Evolutionary conservation across 2,888 invertebrate genomes (phyloP), one percentile per base, ranked within the genome.

Genomic region (Synanthedon vespiformis): DNA sequence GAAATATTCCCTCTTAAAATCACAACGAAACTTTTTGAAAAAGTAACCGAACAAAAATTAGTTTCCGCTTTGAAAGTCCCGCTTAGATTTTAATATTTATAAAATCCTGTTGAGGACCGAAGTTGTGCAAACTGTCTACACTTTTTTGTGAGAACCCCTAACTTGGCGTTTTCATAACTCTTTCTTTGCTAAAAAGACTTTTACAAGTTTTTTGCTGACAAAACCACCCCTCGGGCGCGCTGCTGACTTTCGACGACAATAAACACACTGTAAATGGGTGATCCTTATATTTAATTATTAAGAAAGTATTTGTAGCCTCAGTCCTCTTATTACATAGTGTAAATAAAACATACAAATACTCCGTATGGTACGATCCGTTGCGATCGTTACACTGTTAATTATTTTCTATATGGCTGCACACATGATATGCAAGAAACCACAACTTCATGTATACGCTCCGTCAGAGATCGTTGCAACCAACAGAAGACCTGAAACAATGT

Each of bases 141-240:
- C 61, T 74, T 80, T 80, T 80, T 77, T 75, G 67, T 63, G 62
- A 62, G 62, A 70, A 72, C 72, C 77, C 75, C 62, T 74, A 83
- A 84, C 72, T 84, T 80, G 67, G 72, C 76, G 70, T 77, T 83
- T 82, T 82, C 77, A 79, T 79, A 84, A 84, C 81, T 83, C 82
- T 75, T 78, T 76, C 72, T 73, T 78, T 73, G 69, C 67, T 66
- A 63, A 65, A 62, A 67, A 68, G 77, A 77, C 72, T 80, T 79
- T 75, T 69, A 72, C 72, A 80, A 83, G 77, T 80, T 80, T 82
- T 70, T 62, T 59, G 77, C 77, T 80, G 79, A 80, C 74, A 70
- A 68, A 74, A 73, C 74, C 72, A 65, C 22, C 16, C 22, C 16
- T 18, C 4, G 12, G 22, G 13, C 6, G 22, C 48, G 13, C 16